phyloP scores from a whole-genome alignment of 2,797 vertebrate genomes.

The Trachurus trachurus region DNA sequence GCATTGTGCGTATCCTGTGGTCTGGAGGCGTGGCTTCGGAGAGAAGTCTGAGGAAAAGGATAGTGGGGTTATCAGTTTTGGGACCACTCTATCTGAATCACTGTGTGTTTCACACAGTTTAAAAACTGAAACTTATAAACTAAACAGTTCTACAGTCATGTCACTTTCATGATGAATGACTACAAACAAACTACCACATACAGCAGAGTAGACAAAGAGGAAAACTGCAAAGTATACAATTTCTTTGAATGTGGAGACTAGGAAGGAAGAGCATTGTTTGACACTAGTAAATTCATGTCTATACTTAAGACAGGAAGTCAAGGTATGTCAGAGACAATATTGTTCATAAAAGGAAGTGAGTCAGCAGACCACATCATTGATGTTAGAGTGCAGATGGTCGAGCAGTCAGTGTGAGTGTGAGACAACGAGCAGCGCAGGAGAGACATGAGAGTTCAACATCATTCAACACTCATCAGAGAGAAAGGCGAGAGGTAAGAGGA shows the following conservation, averaged over 20 bases:
- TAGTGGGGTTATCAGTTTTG: too few relatives aligned
- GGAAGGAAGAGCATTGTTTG: constrained; percentile 12
- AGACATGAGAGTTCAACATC: neutral
- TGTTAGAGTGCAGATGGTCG: neutral
- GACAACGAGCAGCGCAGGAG: constrained; percentile 2
- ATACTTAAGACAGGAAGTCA: constrained; percentile 28
- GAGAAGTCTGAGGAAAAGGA: too few relatives aligned
- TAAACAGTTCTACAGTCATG: neutral
- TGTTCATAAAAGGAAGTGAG: constrained; percentile 49
- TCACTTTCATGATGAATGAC: neutral
- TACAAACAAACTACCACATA: neutral
- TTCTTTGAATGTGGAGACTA: neutral
- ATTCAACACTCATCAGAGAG: constrained; percentile 12
- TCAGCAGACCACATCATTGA: constrained; percentile 19
- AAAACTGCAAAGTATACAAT: neutral
- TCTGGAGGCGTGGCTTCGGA: too few relatives aligned
- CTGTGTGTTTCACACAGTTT: neutral
- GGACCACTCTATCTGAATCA: neutral
- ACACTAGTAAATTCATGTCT: neutral
- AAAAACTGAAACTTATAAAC: neutral
- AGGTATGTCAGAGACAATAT: constrained; percentile 34
- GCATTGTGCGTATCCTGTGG: too few relatives aligned
- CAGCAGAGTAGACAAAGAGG: neutral
- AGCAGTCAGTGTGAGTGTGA: neutral
- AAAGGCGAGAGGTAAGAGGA: constrained; percentile 55